Conservation (phyloP, 2,888 invertebrate genomes). For the Unio pictorum region DNA sequence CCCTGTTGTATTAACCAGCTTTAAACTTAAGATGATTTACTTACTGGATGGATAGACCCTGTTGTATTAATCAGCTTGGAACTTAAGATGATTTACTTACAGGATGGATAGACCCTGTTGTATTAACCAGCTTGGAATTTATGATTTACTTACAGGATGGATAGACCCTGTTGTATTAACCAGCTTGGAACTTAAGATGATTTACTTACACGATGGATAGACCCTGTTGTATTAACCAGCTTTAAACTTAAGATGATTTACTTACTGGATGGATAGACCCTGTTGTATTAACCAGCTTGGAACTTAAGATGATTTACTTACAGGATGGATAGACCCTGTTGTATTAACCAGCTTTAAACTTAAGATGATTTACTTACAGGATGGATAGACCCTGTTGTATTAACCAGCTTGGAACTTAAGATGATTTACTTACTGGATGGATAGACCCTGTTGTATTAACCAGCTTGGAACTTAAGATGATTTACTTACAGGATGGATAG, state of each 20-base stretch:
- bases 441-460: constrained; percentile 57
- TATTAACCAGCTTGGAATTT: constrained; percentile 49
- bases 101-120: constrained; percentile 50
- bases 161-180: constrained; percentile 57
- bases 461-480: constrained; percentile 32
- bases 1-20: constrained; percentile 60
- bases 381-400: constrained; percentile 54
- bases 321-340: constrained; percentile 51
- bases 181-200: constrained; percentile 32
- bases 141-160: constrained; percentile 39
- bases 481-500: constrained; percentile 48
- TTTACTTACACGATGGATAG: constrained; percentile 48
- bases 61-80: constrained; percentile 56
- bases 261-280: constrained; percentile 53
- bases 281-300: constrained; percentile 56
- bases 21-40: constrained; percentile 5
- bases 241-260: constrained; percentile 16
- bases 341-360: constrained; percentile 52
- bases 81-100: constrained; percentile 33
- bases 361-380: constrained; percentile 36
- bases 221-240: constrained; percentile 58
- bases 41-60: constrained; percentile 52
- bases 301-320: constrained; percentile 24
- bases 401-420: constrained; percentile 40
- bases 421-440: constrained; percentile 39